A percentile compares a stretch with the other conserved stretches of the same genome.
Evolutionary conservation across 2,888 invertebrate genomes (phyloP).

Genomic region (Tillus elongatus): DNA sequence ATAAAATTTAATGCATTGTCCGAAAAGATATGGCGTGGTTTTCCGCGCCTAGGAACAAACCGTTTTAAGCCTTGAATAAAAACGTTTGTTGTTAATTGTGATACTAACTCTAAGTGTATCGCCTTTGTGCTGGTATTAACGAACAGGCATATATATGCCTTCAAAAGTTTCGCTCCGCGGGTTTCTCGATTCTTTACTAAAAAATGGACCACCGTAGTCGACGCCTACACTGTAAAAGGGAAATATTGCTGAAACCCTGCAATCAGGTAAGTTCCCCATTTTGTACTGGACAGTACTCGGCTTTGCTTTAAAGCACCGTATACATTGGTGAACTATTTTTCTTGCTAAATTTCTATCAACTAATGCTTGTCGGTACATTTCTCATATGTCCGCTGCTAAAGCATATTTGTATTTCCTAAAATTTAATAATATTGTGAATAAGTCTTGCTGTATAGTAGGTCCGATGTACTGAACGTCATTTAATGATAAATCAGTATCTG

Average conservation of each 20-base stretch:
- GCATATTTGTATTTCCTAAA: no score
- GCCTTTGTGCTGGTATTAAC: conserved; percentile 25
- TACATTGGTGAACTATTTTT: conserved; percentile 5
- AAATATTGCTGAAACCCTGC: conserved; percentile 14
- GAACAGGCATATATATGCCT: conserved; percentile 24
- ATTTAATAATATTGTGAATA: no score
- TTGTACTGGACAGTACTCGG: conserved; percentile 4
- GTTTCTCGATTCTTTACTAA: no score
- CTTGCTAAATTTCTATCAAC: not conserved
- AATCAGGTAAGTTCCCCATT: conserved; percentile 11
- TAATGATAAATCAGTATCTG: no score
- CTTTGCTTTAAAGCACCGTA: conserved; percentile 13
- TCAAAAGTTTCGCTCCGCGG: no score
- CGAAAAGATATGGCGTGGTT: conserved; percentile 23
- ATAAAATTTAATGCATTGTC: conserved; percentile 32
- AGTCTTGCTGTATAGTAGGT: no score
- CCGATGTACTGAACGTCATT: no score
- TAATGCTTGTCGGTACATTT: no score
- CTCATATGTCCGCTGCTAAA: no score
- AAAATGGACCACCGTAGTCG: conserved; percentile 23
- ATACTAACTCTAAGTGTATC: conserved; percentile 29
- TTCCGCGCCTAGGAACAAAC: conserved; percentile 27
- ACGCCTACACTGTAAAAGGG: conserved; percentile 16
- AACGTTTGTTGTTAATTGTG: conserved; percentile 24
- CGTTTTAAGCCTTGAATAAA: conserved; percentile 28